Evolutionary conservation across 2,888 invertebrate genomes (phyloP).

Genomic region (Argynnis bischoffii): DNA sequence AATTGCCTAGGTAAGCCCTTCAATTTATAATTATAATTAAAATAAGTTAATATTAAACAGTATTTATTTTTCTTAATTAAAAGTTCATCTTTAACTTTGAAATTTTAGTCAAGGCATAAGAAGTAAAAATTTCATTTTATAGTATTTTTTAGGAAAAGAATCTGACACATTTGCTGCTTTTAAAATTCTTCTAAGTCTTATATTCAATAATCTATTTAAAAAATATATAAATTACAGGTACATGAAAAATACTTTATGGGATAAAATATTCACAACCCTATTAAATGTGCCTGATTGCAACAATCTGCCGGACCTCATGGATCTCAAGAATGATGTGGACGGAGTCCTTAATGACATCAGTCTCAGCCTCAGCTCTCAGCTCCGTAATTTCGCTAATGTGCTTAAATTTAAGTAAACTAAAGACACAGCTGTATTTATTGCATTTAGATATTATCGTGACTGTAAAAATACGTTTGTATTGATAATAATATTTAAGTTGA

Average conservation of each 20-base stretch:
- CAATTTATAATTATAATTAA: neutral
- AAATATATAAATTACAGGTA: slow-evolving; percentile 73
- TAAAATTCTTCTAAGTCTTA: slow-evolving; percentile 1
- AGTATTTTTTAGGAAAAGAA: neutral
- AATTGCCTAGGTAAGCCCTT: slow-evolving; percentile 84
- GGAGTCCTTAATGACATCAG: slow-evolving; percentile 65
- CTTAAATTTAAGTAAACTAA: slow-evolving; percentile 78
- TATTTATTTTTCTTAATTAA: too few species aligned
- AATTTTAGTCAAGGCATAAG: too few species aligned
- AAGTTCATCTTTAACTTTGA: too few species aligned
- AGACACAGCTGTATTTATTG: slow-evolving; percentile 74
- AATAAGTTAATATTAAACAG: too few species aligned
- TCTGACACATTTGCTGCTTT: neutral
- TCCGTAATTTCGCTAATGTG: slow-evolving; percentile 78
- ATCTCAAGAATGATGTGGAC: slow-evolving; percentile 77
- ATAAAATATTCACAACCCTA: slow-evolving; percentile 89
- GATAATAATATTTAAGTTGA: slow-evolving; percentile 63
- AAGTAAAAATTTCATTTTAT: too few species aligned
- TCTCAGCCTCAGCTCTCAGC: slow-evolving; percentile 61
- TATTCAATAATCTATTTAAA: slow-evolving; percentile 3
- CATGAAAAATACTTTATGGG: slow-evolving; percentile 88
- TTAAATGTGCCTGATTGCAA: slow-evolving; percentile 92
- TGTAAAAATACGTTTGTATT: slow-evolving; percentile 73
- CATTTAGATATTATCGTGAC: slow-evolving; percentile 75
- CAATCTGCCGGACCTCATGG: slow-evolving; percentile 87